Conservation (phyloP, 1,140 invertebrate genomes). For the Drepana arcuata region DNA sequence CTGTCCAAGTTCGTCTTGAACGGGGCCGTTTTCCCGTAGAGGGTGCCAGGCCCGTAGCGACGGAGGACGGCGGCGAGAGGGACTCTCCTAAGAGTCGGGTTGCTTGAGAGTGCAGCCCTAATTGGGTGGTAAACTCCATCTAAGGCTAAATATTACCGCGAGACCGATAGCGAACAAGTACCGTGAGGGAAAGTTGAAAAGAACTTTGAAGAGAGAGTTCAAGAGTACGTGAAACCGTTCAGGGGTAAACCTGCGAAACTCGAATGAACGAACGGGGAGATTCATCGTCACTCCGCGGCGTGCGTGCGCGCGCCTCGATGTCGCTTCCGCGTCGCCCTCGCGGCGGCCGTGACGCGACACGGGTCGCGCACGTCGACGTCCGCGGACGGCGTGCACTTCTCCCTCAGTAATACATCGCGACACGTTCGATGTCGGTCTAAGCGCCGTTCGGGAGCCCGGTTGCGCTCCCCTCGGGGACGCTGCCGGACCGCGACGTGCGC, state of each 20-base stretch:
- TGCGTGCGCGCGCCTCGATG: constrained; percentile 7
- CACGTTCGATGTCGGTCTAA: constrained; percentile 39
- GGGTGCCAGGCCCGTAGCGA: constrained; percentile 81
- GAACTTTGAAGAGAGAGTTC: constrained; percentile 92
- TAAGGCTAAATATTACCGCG: constrained; percentile 88
- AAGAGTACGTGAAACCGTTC: constrained; percentile 88
- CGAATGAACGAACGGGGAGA: constrained; percentile 73
- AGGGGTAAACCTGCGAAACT: constrained; percentile 79
- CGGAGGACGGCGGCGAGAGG: constrained; percentile 67
- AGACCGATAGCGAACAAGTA: constrained; percentile 93
- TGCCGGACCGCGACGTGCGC: not conserved
- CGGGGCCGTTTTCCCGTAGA: constrained; percentile 78
- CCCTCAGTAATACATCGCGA: constrained; percentile 49
- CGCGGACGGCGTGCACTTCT: constrained; percentile 60
- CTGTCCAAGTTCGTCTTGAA: constrained; percentile 80
- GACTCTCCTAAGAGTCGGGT: constrained; percentile 82
- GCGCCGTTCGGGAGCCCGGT: constrained; percentile 29
- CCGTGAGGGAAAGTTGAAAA: constrained; percentile 93
- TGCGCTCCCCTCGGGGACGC: not conserved
- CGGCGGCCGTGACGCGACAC: not conserved
- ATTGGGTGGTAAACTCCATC: constrained; percentile 88
- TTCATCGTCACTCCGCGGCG: constrained; percentile 61
- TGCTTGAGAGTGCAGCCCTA: constrained; percentile 90
- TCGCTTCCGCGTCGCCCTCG: too few relatives aligned
- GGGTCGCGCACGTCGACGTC: constrained; percentile 18